A percentile compares a stretch with the other conserved stretches of the same genome.
Conservation (phyloP, 1,140 invertebrate species). For the Drosophila burlai region DNA sequence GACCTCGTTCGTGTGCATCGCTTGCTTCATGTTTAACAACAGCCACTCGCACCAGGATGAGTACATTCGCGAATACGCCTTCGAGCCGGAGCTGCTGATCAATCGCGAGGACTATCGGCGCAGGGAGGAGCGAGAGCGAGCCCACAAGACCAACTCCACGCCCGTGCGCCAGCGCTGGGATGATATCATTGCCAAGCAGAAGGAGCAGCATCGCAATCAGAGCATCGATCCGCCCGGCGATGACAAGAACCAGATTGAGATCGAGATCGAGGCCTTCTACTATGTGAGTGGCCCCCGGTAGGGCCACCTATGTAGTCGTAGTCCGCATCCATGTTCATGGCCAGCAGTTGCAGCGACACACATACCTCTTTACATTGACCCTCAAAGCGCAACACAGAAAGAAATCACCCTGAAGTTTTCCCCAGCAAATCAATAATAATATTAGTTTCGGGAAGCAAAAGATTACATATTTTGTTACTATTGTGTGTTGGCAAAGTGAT, state of each 20-base stretch:
- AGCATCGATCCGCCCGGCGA: constrained; percentile 62
- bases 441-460: not conserved
- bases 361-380: constrained; percentile 2
- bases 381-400: constrained; percentile 4
- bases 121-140: constrained; percentile 64
- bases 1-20: constrained; percentile 45
- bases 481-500: not conserved
- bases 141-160: constrained; percentile 48
- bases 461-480: too few relatives aligned
- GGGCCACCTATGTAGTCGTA: not conserved
- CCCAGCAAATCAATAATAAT: not conserved
- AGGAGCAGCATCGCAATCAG: constrained; percentile 61
- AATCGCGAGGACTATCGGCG: constrained; percentile 81
- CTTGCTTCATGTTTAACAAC: constrained; percentile 81
- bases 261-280: constrained; percentile 84
- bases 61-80: constrained; percentile 84
- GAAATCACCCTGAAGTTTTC: constrained; percentile 5
- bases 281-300: constrained; percentile 72
- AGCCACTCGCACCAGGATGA: constrained; percentile 78
- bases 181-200: constrained; percentile 76
- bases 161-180: constrained; percentile 74
- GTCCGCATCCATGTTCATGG: constrained; percentile 9
- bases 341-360: constrained; percentile 5
- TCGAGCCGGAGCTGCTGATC: constrained; percentile 84
- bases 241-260: constrained; percentile 80